These are phyloP conservation scores for Asobara japonica DNA, from an alignment of 1,140 invertebrate species.

Conservation along the genomic window DNA sequence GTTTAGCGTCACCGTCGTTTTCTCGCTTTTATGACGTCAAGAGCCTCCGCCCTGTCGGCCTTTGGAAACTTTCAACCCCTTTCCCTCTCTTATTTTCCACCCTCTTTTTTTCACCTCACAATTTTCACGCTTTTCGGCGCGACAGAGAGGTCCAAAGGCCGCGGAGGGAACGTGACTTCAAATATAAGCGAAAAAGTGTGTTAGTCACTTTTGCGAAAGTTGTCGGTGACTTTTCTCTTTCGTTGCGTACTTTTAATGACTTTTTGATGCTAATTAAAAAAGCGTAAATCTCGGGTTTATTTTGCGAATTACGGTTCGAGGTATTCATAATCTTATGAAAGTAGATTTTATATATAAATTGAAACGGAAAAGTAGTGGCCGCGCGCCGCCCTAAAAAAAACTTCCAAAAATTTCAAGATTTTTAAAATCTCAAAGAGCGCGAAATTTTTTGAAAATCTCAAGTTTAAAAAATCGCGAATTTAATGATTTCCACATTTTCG, in stretches of 20 bases:
- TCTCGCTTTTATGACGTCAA: constrained; percentile 3
- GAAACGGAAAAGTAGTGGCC: too few species aligned
- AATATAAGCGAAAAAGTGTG: not conserved
- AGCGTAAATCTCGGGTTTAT: too few species aligned
- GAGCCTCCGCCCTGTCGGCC: not conserved
- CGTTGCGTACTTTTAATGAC: not conserved
- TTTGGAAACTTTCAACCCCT: not conserved
- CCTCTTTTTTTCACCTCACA: not conserved
- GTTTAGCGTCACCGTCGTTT: not conserved
- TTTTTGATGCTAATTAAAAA: too few species aligned
- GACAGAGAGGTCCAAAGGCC: not conserved
- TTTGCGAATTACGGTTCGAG: too few species aligned
- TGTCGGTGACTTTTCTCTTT: not conserved
- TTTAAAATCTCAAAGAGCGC: too few species aligned
- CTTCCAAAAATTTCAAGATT: too few species aligned
- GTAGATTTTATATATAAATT: too few species aligned
- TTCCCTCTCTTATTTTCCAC: not conserved
- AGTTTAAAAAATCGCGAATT: too few species aligned
- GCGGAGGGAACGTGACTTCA: not conserved
- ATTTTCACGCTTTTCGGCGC: constrained; percentile 1
- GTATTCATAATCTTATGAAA: too few species aligned
- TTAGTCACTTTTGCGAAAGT: not conserved
- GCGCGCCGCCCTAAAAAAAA: too few species aligned
- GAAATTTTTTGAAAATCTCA: too few species aligned
- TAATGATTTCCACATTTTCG: too few species aligned